Evolutionary conservation across 2,113 vertebrate species (phyloP), one percentile per base, ranked within the genome.

Genomic region (Pithys albifrons): DNA sequence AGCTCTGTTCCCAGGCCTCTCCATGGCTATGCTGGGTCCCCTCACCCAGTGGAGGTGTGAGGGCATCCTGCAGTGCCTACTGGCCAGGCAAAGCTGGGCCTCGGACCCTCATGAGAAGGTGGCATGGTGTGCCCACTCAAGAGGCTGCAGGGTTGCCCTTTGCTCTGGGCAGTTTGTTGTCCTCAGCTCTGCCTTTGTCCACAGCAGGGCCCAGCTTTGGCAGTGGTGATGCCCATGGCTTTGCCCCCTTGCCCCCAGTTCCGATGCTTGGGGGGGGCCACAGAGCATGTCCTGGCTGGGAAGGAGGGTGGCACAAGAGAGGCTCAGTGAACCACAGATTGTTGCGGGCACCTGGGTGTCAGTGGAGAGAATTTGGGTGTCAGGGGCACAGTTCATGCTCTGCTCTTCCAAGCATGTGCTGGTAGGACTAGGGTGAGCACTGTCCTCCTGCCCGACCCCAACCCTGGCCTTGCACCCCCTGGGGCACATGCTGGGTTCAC

Each of bases 151-250:
- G 71, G 16, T 3, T 74, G 45, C 35, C 20, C 52, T 29, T 25
- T 25, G 33, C 52, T 29, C 35, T 25, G 33, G 27, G 61, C 43
- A 87, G 61, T 35, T 65, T 67, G n/a, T 71, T 7, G 4, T 80
- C 46, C 66, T 16, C 69, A 35, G 29, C 41, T 72, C 31, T 43
- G 12, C 31, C 16, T 7, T 41, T 41, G 37, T 64, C 19, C 35
- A 67, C 57, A 54, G 59, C n/a, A 10, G 35, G 14, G 9, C 73
- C 29, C 61, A 52, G 28, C 31, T 51, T 31, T 46, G 67, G 15
- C n/a, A 54, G 41, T 1, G 2, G 4, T 5, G 12, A 33, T 33
- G 29, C 33, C 54, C 0, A 0, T 33, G 43, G 19, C 49, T 55
- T 45, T 25, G 20, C 7, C 3, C 27, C 41, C 17, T 72, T 39